Evolutionary conservation across 2,797 vertebrate species (phyloP).

Genomic region (Huso huso): DNA sequence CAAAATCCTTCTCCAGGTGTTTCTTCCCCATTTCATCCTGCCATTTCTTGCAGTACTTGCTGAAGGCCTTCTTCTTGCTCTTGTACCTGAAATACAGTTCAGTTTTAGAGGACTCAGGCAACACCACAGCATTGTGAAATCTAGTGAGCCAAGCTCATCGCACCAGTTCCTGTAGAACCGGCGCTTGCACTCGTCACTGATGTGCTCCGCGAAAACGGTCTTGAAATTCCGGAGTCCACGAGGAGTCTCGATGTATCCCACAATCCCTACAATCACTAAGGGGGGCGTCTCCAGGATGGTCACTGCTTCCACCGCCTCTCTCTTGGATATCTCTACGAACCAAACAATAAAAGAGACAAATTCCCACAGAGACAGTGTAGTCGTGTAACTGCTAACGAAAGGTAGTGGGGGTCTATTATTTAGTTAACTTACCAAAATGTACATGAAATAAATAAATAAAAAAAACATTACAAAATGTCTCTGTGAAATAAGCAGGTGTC

Average conservation of each 20-base stretch:
- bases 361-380: too few species aligned
- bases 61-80: conserved; percentile 92
- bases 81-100: conserved; percentile 62
- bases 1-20: conserved; percentile 85
- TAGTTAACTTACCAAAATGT: too few species aligned
- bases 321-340: conserved; percentile 71
- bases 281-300: conserved; percentile 87
- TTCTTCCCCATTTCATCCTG: conserved; percentile 75
- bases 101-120: neutral
- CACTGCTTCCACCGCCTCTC: conserved; percentile 84
- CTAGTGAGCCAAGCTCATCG: neutral
- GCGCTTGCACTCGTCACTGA: conserved; percentile 84
- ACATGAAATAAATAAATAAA: too few species aligned
- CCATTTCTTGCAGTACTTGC: conserved; percentile 87
- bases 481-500: too few species aligned
- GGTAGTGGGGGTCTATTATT: too few species aligned
- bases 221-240: conserved; percentile 76
- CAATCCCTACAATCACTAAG: conserved; percentile 74
- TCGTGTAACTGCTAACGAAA: too few species aligned
- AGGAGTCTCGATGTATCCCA: conserved; percentile 77
- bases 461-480: too few species aligned
- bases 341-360: neutral
- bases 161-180: conserved; percentile 94
- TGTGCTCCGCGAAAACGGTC: conserved; percentile 86
- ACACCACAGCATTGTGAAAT: neutral